Evolutionary conservation across 2,888 invertebrate species (phyloP), one percentile per base, ranked within the genome.

Genomic region (Euspilapteryx auroguttella): DNA sequence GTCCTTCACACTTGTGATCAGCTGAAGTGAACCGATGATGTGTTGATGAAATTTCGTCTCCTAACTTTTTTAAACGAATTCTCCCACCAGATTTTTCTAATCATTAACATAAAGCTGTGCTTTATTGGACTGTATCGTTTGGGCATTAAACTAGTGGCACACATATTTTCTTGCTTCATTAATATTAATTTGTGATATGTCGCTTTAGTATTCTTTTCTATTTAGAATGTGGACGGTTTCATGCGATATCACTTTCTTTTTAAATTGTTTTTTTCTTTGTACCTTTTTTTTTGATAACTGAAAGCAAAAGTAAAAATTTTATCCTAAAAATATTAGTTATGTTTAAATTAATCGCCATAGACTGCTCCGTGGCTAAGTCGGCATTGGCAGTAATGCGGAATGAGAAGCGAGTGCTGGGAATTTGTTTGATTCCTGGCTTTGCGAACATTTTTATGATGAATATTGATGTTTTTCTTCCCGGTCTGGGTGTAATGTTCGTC

Each of bases 31-130:
- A 54, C 55, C 49, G 51, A 49, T 23, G 65, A 63, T 68, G 52
- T 71, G 73, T 51, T 61, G 49, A 49, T 44, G 40, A 40, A 40
- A 50, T 56, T 55, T 57, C 55, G 55, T 56, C 58, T 51, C 41
- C 56, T 62, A 58, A 66, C 52, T 68, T 63, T 68, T 71, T 69
- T 75, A 75, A 71, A 54, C 53, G 44, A 59, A 55, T 44, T 45
- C 37, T 55, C 71, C 73, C 73, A 68, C 62, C 71, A 34, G 21
- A 17, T 17, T 6, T 17, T 17, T 17, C 8, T 17, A 17, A 17
- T 17, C 8, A 17, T 17, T 17, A 17, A 17, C 5, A 17, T 6
- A 17, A 55, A 58, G 56, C 59, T 52, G 51, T 54, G 56, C 5
- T 8, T 8, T 17, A 17, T 17, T 8, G 17, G 17, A 6, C 8